Evolutionary conservation across 2,113 vertebrate genomes (phyloP).

Genomic region (Vireo altiloquus): DNA sequence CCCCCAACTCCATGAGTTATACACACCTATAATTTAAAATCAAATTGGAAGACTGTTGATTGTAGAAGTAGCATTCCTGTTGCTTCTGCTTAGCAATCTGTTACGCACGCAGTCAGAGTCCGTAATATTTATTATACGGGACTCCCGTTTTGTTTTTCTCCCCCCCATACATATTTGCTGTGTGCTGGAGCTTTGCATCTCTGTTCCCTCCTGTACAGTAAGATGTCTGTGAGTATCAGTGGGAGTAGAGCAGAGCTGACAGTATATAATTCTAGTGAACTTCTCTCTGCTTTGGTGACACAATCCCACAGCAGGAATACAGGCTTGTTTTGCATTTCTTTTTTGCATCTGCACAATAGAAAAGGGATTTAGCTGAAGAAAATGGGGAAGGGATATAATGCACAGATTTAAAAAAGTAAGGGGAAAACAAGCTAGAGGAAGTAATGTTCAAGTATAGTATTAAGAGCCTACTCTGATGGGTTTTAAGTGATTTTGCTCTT

Average conservation of each 20-base stretch:
- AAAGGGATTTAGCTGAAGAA: neutral
- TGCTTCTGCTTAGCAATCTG: slow-evolving; percentile 5
- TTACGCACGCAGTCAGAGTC: neutral
- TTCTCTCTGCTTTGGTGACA: neutral
- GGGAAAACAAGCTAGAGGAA: neutral
- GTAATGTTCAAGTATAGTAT: neutral
- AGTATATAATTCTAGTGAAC: neutral
- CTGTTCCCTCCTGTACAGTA: neutral
- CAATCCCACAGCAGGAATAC: neutral
- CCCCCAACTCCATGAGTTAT: neutral
- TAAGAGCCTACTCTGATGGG: neutral
- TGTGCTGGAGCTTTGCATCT: neutral
- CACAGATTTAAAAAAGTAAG: neutral
- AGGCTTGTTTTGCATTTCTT: neutral
- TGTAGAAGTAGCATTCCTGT: neutral
- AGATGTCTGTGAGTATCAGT: neutral
- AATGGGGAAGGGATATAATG: neutral
- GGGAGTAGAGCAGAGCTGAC: neutral
- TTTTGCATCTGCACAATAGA: neutral
- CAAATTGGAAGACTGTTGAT: neutral
- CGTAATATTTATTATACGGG: neutral
- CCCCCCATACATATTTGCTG: neutral
- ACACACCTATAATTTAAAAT: neutral
- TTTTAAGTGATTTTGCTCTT: neutral
- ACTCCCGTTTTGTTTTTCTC: neutral